Conservation (phyloP, 2,797 vertebrate genomes). For the Chaunax sp. region DNA sequence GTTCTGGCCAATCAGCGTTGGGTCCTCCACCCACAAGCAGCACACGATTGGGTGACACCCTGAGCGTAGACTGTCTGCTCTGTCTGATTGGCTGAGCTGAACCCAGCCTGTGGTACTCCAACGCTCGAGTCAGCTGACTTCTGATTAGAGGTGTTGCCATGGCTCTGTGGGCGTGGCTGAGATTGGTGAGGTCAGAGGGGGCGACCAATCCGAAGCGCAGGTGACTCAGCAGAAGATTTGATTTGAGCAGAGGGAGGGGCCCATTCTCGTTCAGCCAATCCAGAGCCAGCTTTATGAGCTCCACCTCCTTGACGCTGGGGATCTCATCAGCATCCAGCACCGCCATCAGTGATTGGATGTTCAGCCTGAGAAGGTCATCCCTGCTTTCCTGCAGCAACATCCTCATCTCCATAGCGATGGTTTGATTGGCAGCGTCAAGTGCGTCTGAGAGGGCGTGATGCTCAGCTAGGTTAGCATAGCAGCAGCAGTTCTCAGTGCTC, state of each 20-base stretch:
- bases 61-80: slow-evolving; percentile 84
- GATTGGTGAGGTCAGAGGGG: slow-evolving; percentile 75
- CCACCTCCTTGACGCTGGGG: slow-evolving; percentile 83
- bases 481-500: slow-evolving; percentile 87
- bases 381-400: slow-evolving; percentile 75
- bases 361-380: slow-evolving; percentile 84
- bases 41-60: slow-evolving; percentile 83
- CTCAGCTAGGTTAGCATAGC: slow-evolving; percentile 89
- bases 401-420: slow-evolving; percentile 83
- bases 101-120: slow-evolving; percentile 89
- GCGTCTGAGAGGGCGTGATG: slow-evolving; percentile 85
- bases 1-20: slow-evolving; percentile 72
- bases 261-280: slow-evolving; percentile 89
- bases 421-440: slow-evolving; percentile 82
- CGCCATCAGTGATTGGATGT: slow-evolving; percentile 84
- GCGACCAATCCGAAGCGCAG: slow-evolving; percentile 89
- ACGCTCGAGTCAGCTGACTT: slow-evolving; percentile 89
- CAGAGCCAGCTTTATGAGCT: slow-evolving; percentile 84
- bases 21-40: slow-evolving; percentile 89
- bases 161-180: slow-evolving; percentile 82
- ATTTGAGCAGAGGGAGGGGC: slow-evolving; percentile 81
- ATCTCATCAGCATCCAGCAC: slow-evolving; percentile 87
- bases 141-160: slow-evolving; percentile 85
- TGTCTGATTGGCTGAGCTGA: slow-evolving; percentile 88
- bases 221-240: slow-evolving; percentile 86